Conservation (phyloP, 2,888 invertebrate genomes). For the Pseudococcus viburni region DNA sequence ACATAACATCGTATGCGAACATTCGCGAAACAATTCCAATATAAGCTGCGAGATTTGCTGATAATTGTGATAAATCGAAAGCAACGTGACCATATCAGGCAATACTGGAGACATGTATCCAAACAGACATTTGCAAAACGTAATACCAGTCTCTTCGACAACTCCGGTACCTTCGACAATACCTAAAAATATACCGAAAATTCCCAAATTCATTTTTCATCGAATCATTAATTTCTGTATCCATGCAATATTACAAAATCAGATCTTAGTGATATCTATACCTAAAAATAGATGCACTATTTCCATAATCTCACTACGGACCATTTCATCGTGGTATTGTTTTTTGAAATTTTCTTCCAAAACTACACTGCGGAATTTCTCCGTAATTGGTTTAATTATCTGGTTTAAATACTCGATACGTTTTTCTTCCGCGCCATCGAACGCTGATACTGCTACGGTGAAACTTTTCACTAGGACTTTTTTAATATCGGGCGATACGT, state of each 20-base stretch:
- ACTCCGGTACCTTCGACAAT: slow-evolving; percentile 73
- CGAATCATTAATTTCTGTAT: too few relatives aligned
- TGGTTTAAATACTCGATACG: slow-evolving; percentile 56
- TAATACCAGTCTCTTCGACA: slow-evolving; percentile 76
- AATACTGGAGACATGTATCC: slow-evolving; percentile 78
- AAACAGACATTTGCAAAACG: slow-evolving; percentile 74
- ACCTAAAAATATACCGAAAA: not conserved
- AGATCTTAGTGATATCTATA: slow-evolving; percentile 67
- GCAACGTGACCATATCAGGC: slow-evolving; percentile 79
- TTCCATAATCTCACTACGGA: slow-evolving; percentile 80
- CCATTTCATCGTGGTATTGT: slow-evolving; percentile 76
- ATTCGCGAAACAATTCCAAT: slow-evolving; percentile 81
- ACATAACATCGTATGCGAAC: slow-evolving; percentile 80
- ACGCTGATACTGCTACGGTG: slow-evolving; percentile 41
- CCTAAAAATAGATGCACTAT: slow-evolving; percentile 82
- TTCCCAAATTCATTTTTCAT: slow-evolving; percentile 64
- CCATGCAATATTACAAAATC: not conserved
- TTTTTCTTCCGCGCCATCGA: slow-evolving; percentile 50
- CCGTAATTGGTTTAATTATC: slow-evolving; percentile 74
- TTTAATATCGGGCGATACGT: slow-evolving; percentile 55
- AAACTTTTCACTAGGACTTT: slow-evolving; percentile 58
- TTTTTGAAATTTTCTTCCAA: slow-evolving; percentile 74
- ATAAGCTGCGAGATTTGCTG: slow-evolving; percentile 84
- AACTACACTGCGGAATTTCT: slow-evolving; percentile 75
- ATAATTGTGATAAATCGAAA: slow-evolving; percentile 85